A percentile compares a stretch with the other conserved stretches of the same genome.
Conservation (phyloP, 2,797 vertebrate genomes). For the Aphelocoma californica region DNA sequence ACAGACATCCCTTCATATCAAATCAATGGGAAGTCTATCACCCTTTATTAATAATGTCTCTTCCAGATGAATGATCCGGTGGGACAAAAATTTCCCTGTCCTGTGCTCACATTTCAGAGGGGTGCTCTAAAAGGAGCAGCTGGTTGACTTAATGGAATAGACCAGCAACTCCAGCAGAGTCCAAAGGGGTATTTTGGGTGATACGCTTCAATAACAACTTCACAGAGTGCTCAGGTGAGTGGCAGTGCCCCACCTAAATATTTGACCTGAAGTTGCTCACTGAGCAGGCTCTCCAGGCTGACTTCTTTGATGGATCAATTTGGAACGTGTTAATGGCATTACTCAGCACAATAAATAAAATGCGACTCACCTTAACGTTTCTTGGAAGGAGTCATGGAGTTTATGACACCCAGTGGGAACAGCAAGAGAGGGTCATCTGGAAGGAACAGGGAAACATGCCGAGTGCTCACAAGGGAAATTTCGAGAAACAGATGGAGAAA, state of each 20-base stretch:
- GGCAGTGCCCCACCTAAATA: constrained; percentile 44
- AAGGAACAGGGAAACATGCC: constrained; percentile 57
- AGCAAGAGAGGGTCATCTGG: constrained; percentile 64
- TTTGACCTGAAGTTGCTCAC: constrained; percentile 51
- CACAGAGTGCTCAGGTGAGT: constrained; percentile 24
- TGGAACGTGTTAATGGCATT: constrained; percentile 58
- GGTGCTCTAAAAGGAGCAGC: constrained; percentile 51
- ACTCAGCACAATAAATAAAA: constrained; percentile 67
- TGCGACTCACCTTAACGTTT: constrained; percentile 49
- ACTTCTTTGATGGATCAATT: constrained; percentile 58
- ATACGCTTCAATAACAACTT: constrained; percentile 12
- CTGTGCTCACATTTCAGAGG: constrained; percentile 24
- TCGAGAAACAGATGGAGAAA: constrained; percentile 67
- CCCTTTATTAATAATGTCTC: constrained; percentile 48
- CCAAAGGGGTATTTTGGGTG: constrained; percentile 29
- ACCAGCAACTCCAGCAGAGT: constrained; percentile 8
- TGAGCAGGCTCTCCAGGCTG: constrained; percentile 29
- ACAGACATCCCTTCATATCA: not conserved
- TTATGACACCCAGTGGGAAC: constrained; percentile 66
- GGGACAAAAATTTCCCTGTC: constrained; percentile 22
- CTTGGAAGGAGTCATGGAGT: constrained; percentile 66
- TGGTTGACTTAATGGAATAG: not conserved
- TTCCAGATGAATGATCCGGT: not conserved
- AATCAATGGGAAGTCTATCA: constrained; percentile 10
- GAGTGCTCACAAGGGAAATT: constrained; percentile 64